Base-by-base conservation (phyloP, 2,113 vertebrate species). In the Bungarus multicinctus region DNA sequence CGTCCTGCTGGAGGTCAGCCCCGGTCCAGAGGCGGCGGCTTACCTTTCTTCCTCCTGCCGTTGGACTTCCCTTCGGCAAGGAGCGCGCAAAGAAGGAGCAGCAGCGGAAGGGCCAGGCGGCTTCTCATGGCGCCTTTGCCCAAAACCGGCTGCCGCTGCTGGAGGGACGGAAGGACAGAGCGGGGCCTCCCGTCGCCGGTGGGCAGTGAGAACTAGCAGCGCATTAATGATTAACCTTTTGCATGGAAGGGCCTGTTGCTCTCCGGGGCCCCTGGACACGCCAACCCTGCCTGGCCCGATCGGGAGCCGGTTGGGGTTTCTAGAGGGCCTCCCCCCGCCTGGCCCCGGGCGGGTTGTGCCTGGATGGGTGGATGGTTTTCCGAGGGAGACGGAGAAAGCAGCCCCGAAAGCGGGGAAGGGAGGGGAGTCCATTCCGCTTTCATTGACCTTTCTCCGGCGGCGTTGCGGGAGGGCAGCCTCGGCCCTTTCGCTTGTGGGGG, bases 141-240 rank as follows among this genome's bases (percentile, higher is more conserved):
- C 18, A 6, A 85, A 89, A 74, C 93, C 10, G 90, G 94, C 92
- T 94, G 95, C 96, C 96, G 88, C 53, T 95, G 95, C 92, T 85
- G 94, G 88, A 96, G 91, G 97, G 95, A 97, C 81, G 93, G 89
- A 89, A 93, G 91, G 87, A 3, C 27, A 91, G 57, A 58, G 2
- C 18, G 6, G 74, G 8, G 47, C 60, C 11, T 89, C 88, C 64
- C 95, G 91, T 93, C 94, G 92, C 94, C 93, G 96, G 54, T 92
- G 92, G 92, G 96, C 93, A 93, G 95, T 92, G 87, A 95, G 93
- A 89, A 94, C 94, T 94, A 96, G 91, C 92, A 92, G 64, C 69
- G 57, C 23, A 89, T 98, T 97, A 98, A 98, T 97, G 58, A 98
- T 98, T 98, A 98, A 98, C 97, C 55, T 93, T 93, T 50, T 92